A percentile compares a stretch with the other conserved stretches of the same genome.
phyloP scores from a whole-genome alignment of 1,140 invertebrate genomes.

The Drosophila seguyi region DNA sequence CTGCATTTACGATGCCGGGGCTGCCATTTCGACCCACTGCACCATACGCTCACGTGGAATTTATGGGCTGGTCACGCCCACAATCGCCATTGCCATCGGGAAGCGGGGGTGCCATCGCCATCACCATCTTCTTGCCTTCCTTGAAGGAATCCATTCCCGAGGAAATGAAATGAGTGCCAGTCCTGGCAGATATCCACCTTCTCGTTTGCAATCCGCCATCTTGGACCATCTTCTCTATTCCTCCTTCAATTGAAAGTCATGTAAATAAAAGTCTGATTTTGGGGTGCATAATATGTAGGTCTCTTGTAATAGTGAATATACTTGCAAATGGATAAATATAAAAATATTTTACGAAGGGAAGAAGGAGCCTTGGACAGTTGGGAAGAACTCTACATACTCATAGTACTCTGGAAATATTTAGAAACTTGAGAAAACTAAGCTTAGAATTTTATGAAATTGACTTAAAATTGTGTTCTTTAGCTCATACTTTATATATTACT shows the following conservation, averaged over 20 bases:
- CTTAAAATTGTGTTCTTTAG: not conserved
- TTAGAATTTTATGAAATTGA: not conserved
- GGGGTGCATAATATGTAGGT: conserved; percentile 26
- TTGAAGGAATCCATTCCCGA: conserved; percentile 27
- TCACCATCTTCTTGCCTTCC: conserved; percentile 12
- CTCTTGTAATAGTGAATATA: conserved; percentile 3
- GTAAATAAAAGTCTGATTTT: conserved; percentile 45
- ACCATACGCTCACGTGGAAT: conserved; percentile 55
- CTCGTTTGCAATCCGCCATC: conserved; percentile 6
- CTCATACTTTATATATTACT: not conserved
- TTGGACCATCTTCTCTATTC: no score
- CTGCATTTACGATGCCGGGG: conserved; percentile 44
- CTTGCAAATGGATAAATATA: not conserved
- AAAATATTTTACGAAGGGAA: not conserved
- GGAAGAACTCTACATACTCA: not conserved
- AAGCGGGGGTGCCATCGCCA: conserved; percentile 19
- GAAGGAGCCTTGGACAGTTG: not conserved
- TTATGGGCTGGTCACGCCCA: conserved; percentile 71
- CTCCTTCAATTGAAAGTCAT: conserved; percentile 44
- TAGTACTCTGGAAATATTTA: not conserved
- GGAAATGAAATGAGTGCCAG: conserved; percentile 67
- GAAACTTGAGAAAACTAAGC: not conserved
- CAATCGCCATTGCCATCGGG: conserved; percentile 6
- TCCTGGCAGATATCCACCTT: conserved; percentile 9
- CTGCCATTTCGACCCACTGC: conserved; percentile 15